Base-by-base conservation (phyloP, 1,140 invertebrate species). In the Pseudachorutes palmiensis region DNA sequence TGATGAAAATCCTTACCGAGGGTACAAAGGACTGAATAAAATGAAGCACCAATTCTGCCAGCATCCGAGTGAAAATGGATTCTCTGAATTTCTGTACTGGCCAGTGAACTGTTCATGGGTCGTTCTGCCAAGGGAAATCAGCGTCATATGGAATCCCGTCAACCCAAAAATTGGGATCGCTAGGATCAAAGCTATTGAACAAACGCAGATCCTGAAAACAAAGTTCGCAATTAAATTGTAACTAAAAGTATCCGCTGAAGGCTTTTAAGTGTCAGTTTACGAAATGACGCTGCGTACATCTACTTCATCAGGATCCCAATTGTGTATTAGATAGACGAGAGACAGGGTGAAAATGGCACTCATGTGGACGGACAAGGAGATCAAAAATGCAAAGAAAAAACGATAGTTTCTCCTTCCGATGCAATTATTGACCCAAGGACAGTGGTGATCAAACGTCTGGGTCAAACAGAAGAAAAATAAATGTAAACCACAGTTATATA, bases 391-490 rank as follows among this genome's bases (percentile, higher is more conserved):
- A 82, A 97, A 97, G 83, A 98, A 98, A 80, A 94, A 97, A 76
- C 96, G 85, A 80, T 99, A 99, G 81, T 99, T 99, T 73, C 96
- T 85, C 70, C 95, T 86, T 62, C 97, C 97, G 76, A 99, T 98
- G 79, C 97, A 99, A 80, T 99, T 99, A 81, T 99, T 98, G 72
- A 99, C 92, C 97, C 97, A 99, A 62, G 97, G 97, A 83, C 97
- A 99, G 81, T 99, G 97, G 85, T 99, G 97, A 82, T 99, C 97
- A 81, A 99, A 99, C 33, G 94, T 98, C 91, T 98, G 36, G 19
- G 19, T 12, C 9, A 45, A 57, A 57, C 51, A 57, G 5, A 24
- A 22, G 83, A 67, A 89, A 87, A 71, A 78, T 76, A 77, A 28
- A 32, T 19, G 24, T 45, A 45, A 9, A 45, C 36, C 19, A 45